phyloP scores from a whole-genome alignment of 2,888 invertebrate genomes.

The Cephus pygmeus region DNA sequence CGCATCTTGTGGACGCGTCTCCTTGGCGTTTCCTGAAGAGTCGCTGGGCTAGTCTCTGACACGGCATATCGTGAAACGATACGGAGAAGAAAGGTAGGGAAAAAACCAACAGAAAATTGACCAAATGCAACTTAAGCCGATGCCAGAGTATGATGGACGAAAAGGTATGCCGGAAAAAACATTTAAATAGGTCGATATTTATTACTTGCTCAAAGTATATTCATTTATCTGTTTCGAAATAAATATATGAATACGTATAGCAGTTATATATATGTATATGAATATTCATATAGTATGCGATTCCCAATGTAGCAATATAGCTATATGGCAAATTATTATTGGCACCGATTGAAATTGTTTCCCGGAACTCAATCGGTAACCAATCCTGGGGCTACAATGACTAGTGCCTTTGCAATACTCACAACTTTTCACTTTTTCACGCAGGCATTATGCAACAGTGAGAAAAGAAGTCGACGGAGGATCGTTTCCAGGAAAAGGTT shows the following conservation, averaged over 20 bases:
- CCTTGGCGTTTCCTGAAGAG: not conserved
- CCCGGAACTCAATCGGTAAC: not conserved
- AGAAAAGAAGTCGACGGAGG: not conserved
- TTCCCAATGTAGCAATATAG: not conserved
- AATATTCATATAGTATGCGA: not conserved
- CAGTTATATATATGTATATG: too few species aligned
- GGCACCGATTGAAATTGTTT: not conserved
- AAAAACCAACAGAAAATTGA: not conserved
- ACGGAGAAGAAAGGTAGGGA: not conserved
- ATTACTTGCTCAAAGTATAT: not conserved
- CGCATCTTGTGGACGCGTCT: conserved; percentile 1
- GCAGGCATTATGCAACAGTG: not conserved
- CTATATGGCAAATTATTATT: not conserved
- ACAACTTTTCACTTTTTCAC: not conserved
- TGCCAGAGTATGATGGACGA: too few species aligned
- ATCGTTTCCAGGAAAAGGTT: not conserved
- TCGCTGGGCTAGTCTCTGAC: not conserved
- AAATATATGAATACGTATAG: not conserved
- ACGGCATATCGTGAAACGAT: not conserved
- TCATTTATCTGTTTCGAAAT: not conserved
- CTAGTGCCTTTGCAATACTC: not conserved
- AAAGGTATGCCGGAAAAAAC: not conserved
- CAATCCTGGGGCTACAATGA: not conserved
- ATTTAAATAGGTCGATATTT: not conserved
- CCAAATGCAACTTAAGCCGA: not conserved